Evolutionary conservation across 2,797 vertebrate genomes (phyloP), one percentile per base, ranked within the genome.

Genomic region (Anguilla anguilla): DNA sequence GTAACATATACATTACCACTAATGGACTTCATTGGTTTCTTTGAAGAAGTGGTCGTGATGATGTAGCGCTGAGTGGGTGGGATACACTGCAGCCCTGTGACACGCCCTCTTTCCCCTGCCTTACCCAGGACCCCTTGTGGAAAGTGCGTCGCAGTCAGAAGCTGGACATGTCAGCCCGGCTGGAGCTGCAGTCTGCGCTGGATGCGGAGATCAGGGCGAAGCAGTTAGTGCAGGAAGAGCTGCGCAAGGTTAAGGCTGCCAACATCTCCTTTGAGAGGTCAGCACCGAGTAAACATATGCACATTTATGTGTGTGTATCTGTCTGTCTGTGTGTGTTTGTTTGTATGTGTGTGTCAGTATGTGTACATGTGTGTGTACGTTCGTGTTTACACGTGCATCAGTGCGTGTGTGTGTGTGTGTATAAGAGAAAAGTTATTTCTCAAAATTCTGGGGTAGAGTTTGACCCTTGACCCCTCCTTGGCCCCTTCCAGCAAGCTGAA

Each of bases 121-220:
- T 59, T 0, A 43, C 86, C 59, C 92, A 99, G 98, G 98, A 99
- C 92, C 98, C 98, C 0, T 95, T 99, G 55, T 99, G 98, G 98
- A 99, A 99, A 92, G 97, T 98, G 46, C 97, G 98, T 0, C 98
- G 98, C 87, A 99, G 98, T 88, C 98, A 99, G 94, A 99, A 99
- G 94, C 89, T 99, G 93, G 98, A 99, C 95, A 99, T 99, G 98
- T 99, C 98, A 0, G 98, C 97, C 0, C 97, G 98, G 0, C 95
- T 99, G 89, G 98, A 99, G 87, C 92, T 99, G 46, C 98, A 99
- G 92, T 99, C 98, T 0, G 98, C 98, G 0, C 96, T 99, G 17
- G 98, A 99, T 4, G 97, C 98, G 0, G 98, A 99, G 94, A 98
- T 99, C 92, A 95, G 97, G 92, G 98, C 98, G 95, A 99, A 99